Conservation (phyloP, 2,113 vertebrate genomes). For the Sigmodon hispidus region DNA sequence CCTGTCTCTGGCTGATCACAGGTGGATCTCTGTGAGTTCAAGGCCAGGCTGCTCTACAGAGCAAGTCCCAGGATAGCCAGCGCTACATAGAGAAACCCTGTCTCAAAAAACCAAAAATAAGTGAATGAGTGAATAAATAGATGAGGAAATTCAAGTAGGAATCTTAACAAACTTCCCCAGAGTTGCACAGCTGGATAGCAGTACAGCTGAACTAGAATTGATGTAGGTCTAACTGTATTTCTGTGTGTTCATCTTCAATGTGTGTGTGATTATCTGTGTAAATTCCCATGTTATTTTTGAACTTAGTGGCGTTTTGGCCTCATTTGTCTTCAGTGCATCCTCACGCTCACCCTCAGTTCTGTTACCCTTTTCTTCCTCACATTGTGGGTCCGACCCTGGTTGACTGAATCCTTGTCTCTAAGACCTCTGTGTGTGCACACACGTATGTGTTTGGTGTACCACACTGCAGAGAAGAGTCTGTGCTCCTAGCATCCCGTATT, state of each 20-base stretch:
- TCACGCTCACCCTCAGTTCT: not conserved
- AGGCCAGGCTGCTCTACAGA: not conserved
- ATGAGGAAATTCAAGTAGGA: constrained; percentile 53
- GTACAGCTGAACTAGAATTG: constrained; percentile 4
- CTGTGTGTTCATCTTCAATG: not conserved
- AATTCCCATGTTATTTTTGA: not conserved
- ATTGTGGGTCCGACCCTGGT: constrained; percentile 17
- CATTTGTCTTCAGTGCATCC: constrained; percentile 33
- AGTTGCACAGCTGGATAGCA: constrained; percentile 22
- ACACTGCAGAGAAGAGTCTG: constrained; percentile 58
- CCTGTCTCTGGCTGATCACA: not conserved
- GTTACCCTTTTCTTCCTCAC: not conserved
- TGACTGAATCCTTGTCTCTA: constrained; percentile 22
- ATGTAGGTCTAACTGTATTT: not conserved
- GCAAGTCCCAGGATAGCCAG: not conserved
- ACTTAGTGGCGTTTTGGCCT: not conserved
- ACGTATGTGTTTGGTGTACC: not conserved
- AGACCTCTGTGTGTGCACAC: not conserved
- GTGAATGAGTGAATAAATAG: not conserved
- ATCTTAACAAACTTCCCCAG: constrained; percentile 33
- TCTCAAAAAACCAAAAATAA: not conserved
- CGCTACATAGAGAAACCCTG: not conserved
- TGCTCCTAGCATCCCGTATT: constrained; percentile 67
- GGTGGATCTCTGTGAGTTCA: not conserved
- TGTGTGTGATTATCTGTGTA: not conserved